Conservation (phyloP, 2,888 invertebrate genomes). For the Leptura quadrifasciata region DNA sequence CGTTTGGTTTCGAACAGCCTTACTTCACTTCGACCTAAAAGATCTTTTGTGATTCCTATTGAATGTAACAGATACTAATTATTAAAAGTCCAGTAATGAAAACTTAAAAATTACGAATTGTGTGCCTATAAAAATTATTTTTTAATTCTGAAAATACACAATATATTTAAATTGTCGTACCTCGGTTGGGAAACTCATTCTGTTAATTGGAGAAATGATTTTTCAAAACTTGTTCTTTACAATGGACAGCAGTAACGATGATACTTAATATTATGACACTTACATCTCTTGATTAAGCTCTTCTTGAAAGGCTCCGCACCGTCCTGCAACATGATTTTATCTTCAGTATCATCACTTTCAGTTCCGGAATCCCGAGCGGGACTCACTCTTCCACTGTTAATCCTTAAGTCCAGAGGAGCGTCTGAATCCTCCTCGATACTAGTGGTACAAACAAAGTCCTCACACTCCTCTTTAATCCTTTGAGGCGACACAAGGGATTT, state of each 20-base stretch:
- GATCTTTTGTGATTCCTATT: too few species aligned
- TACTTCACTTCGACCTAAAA: too few species aligned
- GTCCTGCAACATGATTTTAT: constrained; percentile 73
- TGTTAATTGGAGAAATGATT: not conserved
- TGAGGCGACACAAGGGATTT: constrained; percentile 58
- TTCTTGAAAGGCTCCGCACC: constrained; percentile 89
- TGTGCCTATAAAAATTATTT: too few species aligned
- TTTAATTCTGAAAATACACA: too few species aligned
- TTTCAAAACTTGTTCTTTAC: not conserved
- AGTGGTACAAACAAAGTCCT: constrained; percentile 59
- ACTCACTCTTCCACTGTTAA: constrained; percentile 76
- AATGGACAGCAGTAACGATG: not conserved
- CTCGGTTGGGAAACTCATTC: not conserved
- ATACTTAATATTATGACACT: constrained; percentile 77
- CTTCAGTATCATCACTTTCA: constrained; percentile 89
- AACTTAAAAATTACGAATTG: too few species aligned
- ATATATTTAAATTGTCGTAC: not conserved
- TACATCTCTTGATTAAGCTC: constrained; percentile 95
- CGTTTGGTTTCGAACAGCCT: too few species aligned
- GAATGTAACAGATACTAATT: too few species aligned
- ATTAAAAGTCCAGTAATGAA: too few species aligned
- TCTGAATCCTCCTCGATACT: constrained; percentile 70
- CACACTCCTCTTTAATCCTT: constrained; percentile 63
- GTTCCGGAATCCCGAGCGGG: constrained; percentile 81
- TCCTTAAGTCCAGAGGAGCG: constrained; percentile 86